Percentiles rank a stretch among this genome's conserved stretches.
phyloP scores from a whole-genome alignment of 2,888 invertebrate species.

The Parnassius mnemosyne region DNA sequence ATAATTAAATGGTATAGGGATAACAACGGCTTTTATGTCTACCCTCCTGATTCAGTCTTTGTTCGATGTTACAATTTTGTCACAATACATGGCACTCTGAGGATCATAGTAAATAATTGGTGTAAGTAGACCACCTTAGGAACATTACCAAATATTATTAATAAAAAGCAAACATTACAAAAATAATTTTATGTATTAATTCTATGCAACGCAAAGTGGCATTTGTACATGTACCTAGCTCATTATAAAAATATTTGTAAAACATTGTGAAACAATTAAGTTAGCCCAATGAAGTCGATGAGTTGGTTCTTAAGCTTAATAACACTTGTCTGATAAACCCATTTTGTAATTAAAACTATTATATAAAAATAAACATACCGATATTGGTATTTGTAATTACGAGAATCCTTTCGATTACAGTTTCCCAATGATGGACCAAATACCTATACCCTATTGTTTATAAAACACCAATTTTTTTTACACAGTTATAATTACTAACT shows the following conservation, averaged over 20 bases:
- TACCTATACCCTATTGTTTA: too few species aligned
- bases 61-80: constrained; percentile 60
- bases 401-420: not conserved
- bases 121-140: constrained; percentile 50
- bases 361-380: constrained; percentile 29
- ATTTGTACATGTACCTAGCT: constrained; percentile 44
- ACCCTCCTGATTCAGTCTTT: constrained; percentile 65
- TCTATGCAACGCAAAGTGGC: constrained; percentile 47
- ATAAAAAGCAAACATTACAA: constrained; percentile 55
- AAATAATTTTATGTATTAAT: constrained; percentile 53
- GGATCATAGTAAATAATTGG: constrained; percentile 50
- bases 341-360: constrained; percentile 16
- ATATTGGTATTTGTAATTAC: constrained; percentile 9
- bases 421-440: not conserved
- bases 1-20: too few species aligned
- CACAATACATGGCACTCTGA: constrained; percentile 68
- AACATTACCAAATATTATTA: constrained; percentile 57
- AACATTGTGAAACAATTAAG: not conserved
- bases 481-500: not conserved
- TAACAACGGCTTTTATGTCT: constrained; percentile 6
- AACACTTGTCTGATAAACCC: constrained; percentile 15
- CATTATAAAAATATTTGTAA: not conserved
- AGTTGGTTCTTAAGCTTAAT: constrained; percentile 9
- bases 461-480: too few species aligned
- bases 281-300: not conserved